Conservation (phyloP, 2,113 vertebrate species). For the Paramormyrops kingsleyae region DNA sequence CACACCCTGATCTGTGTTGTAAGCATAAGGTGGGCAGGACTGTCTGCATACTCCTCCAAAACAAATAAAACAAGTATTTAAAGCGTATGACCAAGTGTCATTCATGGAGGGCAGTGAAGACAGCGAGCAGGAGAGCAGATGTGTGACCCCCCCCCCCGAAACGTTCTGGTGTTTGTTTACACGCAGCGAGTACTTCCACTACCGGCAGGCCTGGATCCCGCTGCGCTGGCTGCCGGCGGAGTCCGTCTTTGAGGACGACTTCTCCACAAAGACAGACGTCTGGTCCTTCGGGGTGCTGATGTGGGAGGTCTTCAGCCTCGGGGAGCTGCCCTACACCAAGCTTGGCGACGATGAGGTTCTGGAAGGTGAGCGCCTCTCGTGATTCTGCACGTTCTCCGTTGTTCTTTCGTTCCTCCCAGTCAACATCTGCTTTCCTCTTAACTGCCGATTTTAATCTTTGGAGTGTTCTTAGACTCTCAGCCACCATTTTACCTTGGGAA, state of each 20-base stretch:
- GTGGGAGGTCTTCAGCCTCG: conserved; percentile 79
- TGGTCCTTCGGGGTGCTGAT: conserved; percentile 81
- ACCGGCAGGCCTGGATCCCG: conserved; percentile 76
- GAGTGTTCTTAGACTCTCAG: not conserved
- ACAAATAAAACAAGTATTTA: not conserved
- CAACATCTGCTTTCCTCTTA: not conserved
- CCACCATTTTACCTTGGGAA: not conserved
- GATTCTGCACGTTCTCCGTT: not conserved
- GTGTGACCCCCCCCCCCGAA: not conserved
- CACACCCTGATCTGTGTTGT: not conserved
- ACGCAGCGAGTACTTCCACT: conserved; percentile 76
- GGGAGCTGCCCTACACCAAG: conserved; percentile 67
- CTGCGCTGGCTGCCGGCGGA: conserved; percentile 81
- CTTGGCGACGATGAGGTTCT: conserved; percentile 71
- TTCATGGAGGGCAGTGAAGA: not conserved
- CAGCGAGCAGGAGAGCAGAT: not conserved
- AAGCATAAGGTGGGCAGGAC: not conserved
- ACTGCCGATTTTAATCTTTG: not conserved
- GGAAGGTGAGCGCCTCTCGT: conserved; percentile 55
- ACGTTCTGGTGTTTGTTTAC: not conserved
- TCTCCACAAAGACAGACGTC: conserved; percentile 78
- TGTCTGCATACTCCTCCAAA: not conserved
- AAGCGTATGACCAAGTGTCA: not conserved
- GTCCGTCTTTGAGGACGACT: conserved; percentile 74
- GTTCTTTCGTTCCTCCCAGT: not conserved